Evolutionary conservation across 2,113 vertebrate species (phyloP), one percentile per base, ranked within the genome.

Genomic region (Rhea pennata): DNA sequence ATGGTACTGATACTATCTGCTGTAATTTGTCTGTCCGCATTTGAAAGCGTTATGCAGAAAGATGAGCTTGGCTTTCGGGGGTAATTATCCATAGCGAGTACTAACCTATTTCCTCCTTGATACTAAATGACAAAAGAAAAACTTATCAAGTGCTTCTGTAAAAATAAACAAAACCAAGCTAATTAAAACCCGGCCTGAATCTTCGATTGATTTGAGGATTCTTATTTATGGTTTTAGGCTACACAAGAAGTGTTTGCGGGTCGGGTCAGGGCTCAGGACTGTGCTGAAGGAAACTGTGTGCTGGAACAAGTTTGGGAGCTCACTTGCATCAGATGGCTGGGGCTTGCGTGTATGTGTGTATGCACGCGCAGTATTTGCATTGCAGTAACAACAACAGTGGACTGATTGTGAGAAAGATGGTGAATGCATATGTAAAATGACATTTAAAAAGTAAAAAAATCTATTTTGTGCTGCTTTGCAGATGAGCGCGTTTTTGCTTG

Each of bases 321-420:
- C n/a, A 4, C n/a, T n/a, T 31, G 1, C 24, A 15, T 65, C 31
- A 5, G 39, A 4, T 0, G 6, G 12, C 40, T 8, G 6, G 15
- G 10, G 16, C 17, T 48, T 36, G 33, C 65, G 10, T 26, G 9
- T 58, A 3, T 6, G 1, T 29, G 3, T 1, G 3, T 29, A 6
- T n/a, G 40, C 23, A 24, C 15, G 39, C 22, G 3, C 2, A 2
- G 23, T 11, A 11, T 51, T 88, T 48, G 19, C 75, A 22, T 36
- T 29, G 4, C 3, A 1, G 22, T 17, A 26, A 26, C 15, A 48
- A 9, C 17, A 72, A 12, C 65, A 33, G 27, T 33, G 15, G 36
- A n/a, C 9, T 53, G 62, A 24, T 9, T 15, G 24, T 62, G 62
- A 61, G 50, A n/a, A 54, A 51, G 42, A 33, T 36, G 27, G 9